phyloP scores from a whole-genome alignment of 2,113 vertebrate genomes.

The Leuciscus idus region DNA sequence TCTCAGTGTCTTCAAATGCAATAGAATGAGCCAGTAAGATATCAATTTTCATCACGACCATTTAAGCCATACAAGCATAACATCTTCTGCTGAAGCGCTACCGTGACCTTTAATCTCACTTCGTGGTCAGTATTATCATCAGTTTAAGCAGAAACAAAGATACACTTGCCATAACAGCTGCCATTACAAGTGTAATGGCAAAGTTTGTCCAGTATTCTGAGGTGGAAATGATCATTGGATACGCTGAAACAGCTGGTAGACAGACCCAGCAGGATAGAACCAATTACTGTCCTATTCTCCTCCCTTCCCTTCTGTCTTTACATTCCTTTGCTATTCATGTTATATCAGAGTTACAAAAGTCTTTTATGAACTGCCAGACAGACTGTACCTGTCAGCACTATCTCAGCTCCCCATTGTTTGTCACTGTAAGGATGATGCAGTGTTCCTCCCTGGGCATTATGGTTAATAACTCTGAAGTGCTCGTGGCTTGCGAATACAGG shows the following conservation, averaged over 20 bases:
- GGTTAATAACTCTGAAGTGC: constrained; percentile 18
- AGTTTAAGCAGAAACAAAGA: background rate
- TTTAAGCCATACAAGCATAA: constrained; percentile 21
- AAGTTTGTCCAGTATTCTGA: constrained; percentile 16
- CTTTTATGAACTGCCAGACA: constrained; percentile 25
- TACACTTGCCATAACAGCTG: background rate
- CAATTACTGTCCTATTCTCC: constrained; percentile 24
- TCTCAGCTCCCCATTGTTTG: constrained; percentile 31
- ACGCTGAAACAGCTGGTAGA: background rate
- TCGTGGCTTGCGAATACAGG: constrained; percentile 25
- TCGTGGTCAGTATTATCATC: constrained; percentile 15
- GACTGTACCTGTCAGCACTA: constrained; percentile 27
- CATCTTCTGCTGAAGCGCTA: background rate
- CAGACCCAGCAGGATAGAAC: background rate
- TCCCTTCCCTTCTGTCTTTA: constrained; percentile 29
- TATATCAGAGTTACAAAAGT: constrained; percentile 5
- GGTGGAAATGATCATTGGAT: constrained; percentile 18
- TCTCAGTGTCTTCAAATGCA: background rate
- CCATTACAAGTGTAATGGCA: constrained; percentile 15
- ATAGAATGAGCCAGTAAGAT: constrained; percentile 26
- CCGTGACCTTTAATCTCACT: constrained; percentile 16
- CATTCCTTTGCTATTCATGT: constrained; percentile 24
- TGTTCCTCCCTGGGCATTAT: constrained; percentile 13
- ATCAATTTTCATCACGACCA: constrained; percentile 22
- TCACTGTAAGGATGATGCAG: constrained; percentile 11